phyloP scores from a whole-genome alignment of 2,797 vertebrate genomes.

The Gymnoscopelus braueri region DNA sequence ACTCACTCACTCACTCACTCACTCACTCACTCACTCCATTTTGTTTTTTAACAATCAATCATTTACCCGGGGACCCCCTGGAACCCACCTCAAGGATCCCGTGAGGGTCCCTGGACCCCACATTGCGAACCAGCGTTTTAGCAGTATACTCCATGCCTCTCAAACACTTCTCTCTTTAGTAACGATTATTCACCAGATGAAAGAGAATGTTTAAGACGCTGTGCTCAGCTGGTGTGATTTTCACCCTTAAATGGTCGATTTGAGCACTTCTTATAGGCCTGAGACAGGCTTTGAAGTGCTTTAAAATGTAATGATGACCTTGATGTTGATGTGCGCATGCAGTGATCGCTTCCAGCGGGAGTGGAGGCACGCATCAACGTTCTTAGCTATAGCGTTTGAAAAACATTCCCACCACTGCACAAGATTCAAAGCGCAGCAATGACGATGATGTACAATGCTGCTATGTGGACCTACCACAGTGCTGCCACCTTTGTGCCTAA shows the following conservation, averaged over 20 bases:
- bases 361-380: constrained; percentile 35
- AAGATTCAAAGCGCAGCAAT: not conserved
- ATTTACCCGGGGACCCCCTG: too few relatives aligned
- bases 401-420: constrained; percentile 22
- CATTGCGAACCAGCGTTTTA: too few relatives aligned
- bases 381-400: constrained; percentile 22
- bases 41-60: too few relatives aligned
- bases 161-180: constrained; percentile 22
- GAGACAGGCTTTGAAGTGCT: constrained; percentile 66
- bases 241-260: constrained; percentile 68
- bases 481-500: too few relatives aligned
- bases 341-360: constrained; percentile 44
- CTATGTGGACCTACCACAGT: too few relatives aligned
- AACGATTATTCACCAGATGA: constrained; percentile 61
- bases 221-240: constrained; percentile 16
- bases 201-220: constrained; percentile 63
- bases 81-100: too few relatives aligned
- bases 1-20: too few relatives aligned
- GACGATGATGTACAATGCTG: too few relatives aligned
- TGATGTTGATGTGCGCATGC: constrained; percentile 65
- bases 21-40: too few relatives aligned
- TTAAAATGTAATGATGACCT: constrained; percentile 71
- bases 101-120: too few relatives aligned
- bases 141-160: not conserved
- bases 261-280: constrained; percentile 47